Base-by-base conservation (phyloP, 2,113 vertebrate genomes). In the Python bivittatus region DNA sequence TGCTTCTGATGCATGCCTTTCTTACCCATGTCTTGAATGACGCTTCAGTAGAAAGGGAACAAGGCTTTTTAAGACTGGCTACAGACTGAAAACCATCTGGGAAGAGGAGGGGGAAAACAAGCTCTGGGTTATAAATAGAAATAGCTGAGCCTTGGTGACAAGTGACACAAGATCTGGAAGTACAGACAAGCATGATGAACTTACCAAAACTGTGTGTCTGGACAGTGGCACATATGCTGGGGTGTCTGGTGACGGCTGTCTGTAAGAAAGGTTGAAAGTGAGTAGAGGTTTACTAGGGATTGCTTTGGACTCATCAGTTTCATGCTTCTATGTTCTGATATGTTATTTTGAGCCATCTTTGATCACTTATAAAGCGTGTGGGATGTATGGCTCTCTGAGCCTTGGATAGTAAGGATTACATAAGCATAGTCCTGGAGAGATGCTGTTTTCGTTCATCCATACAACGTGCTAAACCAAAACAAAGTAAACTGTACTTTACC, bases 61-160 rank as follows among this genome's bases (percentile, higher is more conserved):
- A 44, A 42, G 2, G 10, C 53, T 33, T 15, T 54, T 6, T 52
- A 91, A 85, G 5, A 29, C 61, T n/a, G 33, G 7, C 92, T 79
- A 95, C 93, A 89, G 90, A 72, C 84, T 79, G 48, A 96, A 96
- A 94, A 92, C 94, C 92, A 89, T 85, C 93, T 58, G 93, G 72
- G 95, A 95, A 94, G 25, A 23, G 72, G 29, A 33, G 23, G 23
- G 27, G 13, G 38, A 44, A 72, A 89, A 93, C 94, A 93, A 92
- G 89, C 84, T 86, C 42, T 2, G 94, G 88, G 89, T 95, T 97
- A 97, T 95, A 96, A 96, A 97, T 97, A 97, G 84, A 96, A 94
- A 95, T 90, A 96, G 97, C 96, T 97, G 97, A 97, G 91, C 90
- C 95, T 87, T 94, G 57, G 8, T 86, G 95, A 94, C 95, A 96